Base-by-base conservation (phyloP, 2,888 invertebrate species). In the Argyresthia goedartella region DNA sequence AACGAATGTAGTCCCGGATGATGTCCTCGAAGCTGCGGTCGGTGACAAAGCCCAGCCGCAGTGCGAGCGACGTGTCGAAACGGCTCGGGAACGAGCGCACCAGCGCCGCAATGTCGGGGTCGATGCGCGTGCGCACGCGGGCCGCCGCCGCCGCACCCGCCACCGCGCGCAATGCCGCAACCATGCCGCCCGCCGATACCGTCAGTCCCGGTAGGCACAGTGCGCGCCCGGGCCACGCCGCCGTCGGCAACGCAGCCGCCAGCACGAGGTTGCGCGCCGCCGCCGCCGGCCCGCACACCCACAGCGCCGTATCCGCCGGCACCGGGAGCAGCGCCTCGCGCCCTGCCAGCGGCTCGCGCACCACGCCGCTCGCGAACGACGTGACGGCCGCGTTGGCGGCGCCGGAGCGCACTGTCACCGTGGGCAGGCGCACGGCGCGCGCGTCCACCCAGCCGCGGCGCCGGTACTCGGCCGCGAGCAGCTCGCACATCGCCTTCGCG, bases 331-430 rank as follows among this genome's bases (percentile, higher is more conserved):
- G 54, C 2, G 71, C 65, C 33, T 51, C 53, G 33, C 60, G 54
- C 1, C 81, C 79, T 3, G 66, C 64, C 51, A 85, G 60, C 13
- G 84, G 80, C 55, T 81, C 81, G 15, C 85, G 71, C 41, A 85
- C 63, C n/a, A 82, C 62, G 1, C 74, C 79, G 60, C 81, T 81
- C 2, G 75, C 85, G 54, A 75, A 85, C 44, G 81, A 81, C n/a
- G 85, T 80, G 42, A 82, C 72, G 0, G 85, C 85, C 14, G 67
- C 62, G 57, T 85, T 85, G 11, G 84, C 63, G 1, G 60, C 63
- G 2, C 82, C 82, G 0, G 70, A 69, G n/a, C 85, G 69, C 9
- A 85, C 78, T 52, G 71, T 75, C 44, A 85, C 79, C 1, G 81
- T 77, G 8, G 85, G 84, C 54, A 84, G 60, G 6, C 85, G 71